Base-by-base conservation (phyloP, 1,140 invertebrate genomes). In the Camponotus pennsylvanicus region DNA sequence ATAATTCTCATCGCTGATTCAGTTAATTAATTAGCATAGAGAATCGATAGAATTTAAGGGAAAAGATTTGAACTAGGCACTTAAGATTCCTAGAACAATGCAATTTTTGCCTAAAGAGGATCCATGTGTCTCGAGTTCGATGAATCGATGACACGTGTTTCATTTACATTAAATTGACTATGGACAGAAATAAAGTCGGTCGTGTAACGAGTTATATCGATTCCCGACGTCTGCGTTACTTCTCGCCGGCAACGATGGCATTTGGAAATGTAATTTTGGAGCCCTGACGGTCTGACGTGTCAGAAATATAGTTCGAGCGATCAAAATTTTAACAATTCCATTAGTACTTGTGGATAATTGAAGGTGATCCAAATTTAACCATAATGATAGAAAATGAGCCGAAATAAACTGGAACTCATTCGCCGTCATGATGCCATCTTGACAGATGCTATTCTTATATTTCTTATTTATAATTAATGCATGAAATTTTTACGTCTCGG, bases 151-250 rank as follows among this genome's bases (percentile, higher is more conserved):
- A 83, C 59, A 83, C 15, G 57, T 70, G 69, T 75, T 61, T 82
- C 55, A 75, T 75, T 83, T 83, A 27, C 27, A 27, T 27, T 21
- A 82, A 71, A 82, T 73, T 71, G 9, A 42, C 52, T 52, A 4
- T 13, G 55, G 55, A 27, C 32, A 61, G 57, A 83, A 75, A 83
- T 83, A 75, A 71, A 75, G 79, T 73, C 67, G 55, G 27, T 73
- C 69, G 79, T 55, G 61, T 83, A 83, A 83, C 27, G 69, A 83
- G 75, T 83, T 83, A 83, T 83, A 83, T 83, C 40, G 79, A 83
- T 83, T 83, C 27, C 55, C 79, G 79, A 73, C 79, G 79, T 83
- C 79, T 83, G 79, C 69, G 45, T 83, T 75, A 75, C 79, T 75
- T 75, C 69, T 61, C 69, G 55, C 57, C 69, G 32, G 55, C 34